These are phyloP conservation scores for Operophtera brumata DNA, from an alignment of 2,888 invertebrate genomes.

Conservation along the genomic window DNA sequence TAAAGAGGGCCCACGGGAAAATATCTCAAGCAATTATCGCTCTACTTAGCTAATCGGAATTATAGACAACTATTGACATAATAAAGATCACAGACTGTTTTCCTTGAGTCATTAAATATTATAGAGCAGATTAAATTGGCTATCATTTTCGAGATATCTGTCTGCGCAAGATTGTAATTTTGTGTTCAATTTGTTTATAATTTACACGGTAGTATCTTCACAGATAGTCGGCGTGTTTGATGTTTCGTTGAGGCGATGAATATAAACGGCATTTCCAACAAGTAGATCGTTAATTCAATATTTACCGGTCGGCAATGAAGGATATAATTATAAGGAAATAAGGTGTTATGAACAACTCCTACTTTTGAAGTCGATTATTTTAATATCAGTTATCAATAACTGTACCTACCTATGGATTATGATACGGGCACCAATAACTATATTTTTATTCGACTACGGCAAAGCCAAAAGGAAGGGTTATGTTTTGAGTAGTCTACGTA, in stretches of 20 bases:
- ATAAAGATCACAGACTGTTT: constrained; percentile 55
- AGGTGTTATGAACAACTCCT: constrained; percentile 19
- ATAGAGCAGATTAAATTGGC: constrained; percentile 38
- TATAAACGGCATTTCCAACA: constrained; percentile 10
- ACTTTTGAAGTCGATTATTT: constrained; percentile 15
- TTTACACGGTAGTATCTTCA: constrained; percentile 25
- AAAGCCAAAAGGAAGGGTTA: no score
- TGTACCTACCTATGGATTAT: constrained; percentile 5
- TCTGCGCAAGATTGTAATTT: constrained; percentile 44
- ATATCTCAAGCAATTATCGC: constrained; percentile 56
- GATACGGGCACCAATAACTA: constrained; percentile 19
- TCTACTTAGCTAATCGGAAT: constrained; percentile 45
- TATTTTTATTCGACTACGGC: no score
- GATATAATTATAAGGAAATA: constrained; percentile 21
- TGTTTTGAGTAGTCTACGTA: no score
- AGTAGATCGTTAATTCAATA: constrained; percentile 19
- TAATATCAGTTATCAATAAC: constrained; percentile 22
- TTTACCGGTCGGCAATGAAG: constrained; percentile 12
- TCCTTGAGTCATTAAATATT: constrained; percentile 48
- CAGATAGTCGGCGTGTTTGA: constrained; percentile 24
- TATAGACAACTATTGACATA: constrained; percentile 64
- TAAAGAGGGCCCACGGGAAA: constrained; percentile 56
- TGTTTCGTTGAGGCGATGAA: constrained; percentile 11
- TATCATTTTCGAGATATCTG: constrained; percentile 47
- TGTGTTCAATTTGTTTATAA: constrained; percentile 38